phyloP scores from a whole-genome alignment of 2,888 invertebrate species.

The Macaria notata region DNA sequence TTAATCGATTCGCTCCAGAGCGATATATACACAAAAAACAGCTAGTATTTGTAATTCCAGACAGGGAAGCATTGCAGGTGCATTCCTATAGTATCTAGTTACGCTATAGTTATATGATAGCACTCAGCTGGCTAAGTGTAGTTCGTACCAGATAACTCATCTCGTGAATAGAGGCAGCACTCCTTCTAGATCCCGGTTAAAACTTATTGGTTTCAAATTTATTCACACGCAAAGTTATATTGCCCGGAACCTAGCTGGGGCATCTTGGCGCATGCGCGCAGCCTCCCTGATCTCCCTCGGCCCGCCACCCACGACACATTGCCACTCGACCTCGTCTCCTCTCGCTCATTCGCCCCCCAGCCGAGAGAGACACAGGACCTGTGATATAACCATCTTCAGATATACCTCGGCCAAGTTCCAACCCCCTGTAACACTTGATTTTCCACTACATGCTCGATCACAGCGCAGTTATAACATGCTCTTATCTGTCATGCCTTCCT shows the following conservation, averaged over 20 bases:
- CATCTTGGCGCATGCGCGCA: conserved; percentile 60
- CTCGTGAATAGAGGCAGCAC: too few species aligned
- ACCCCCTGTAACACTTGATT: conserved; percentile 29
- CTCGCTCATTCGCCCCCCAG: conserved; percentile 31
- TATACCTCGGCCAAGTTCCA: conserved; percentile 19
- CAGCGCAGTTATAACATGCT: conserved; percentile 15
- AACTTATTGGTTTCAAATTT: too few species aligned
- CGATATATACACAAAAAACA: too few species aligned
- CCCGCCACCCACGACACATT: conserved; percentile 18
- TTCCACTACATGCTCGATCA: conserved; percentile 11
- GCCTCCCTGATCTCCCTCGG: conserved; percentile 50
- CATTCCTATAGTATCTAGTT: too few species aligned
- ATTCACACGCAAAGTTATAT: too few species aligned
- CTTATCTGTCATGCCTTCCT: conserved; percentile 5
- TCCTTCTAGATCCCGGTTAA: too few species aligned
- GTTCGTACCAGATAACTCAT: too few species aligned
- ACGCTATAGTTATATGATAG: conserved; percentile 74
- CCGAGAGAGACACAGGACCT: conserved; percentile 26
- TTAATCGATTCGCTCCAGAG: too few species aligned
- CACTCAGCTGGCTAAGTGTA: too few species aligned
- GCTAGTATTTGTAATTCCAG: too few species aligned
- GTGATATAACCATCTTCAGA: conserved; percentile 24
- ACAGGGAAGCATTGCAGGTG: too few species aligned
- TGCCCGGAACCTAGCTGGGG: conserved; percentile 2
- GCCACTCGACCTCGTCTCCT: conserved; percentile 32